Evolutionary conservation across 2,113 vertebrate species (phyloP).

Genomic region (Periophthalmodon schlosseri): DNA sequence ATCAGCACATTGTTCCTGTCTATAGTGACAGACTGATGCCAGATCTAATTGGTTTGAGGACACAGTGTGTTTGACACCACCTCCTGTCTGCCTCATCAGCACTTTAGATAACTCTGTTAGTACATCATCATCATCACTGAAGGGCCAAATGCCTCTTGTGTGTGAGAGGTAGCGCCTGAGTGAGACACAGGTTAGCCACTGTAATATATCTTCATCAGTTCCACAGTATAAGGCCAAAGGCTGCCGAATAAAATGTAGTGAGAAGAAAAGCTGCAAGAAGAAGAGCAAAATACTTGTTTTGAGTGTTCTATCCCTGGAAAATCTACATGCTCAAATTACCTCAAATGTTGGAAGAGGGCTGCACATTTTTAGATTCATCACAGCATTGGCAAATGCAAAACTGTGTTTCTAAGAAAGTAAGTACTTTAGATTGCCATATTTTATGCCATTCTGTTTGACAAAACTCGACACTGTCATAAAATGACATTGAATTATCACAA

Average conservation of each 20-base stretch:
- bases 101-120: slow-evolving; percentile 61
- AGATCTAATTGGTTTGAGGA: slow-evolving; percentile 51
- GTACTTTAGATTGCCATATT: background rate
- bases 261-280: background rate
- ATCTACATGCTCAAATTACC: background rate
- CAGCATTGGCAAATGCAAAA: background rate
- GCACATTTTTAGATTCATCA: background rate
- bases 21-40: slow-evolving; percentile 40
- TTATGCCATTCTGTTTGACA: background rate
- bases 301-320: too few relatives aligned
- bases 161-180: slow-evolving; percentile 69
- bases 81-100: slow-evolving; percentile 63
- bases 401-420: background rate
- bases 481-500: background rate
- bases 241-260: slow-evolving; percentile 43
- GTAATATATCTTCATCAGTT: slow-evolving; percentile 70
- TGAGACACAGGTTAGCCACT: slow-evolving; percentile 58
- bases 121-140: slow-evolving; percentile 59
- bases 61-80: slow-evolving; percentile 44
- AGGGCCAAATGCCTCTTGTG: slow-evolving; percentile 72
- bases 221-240: slow-evolving; percentile 39
- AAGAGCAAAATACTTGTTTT: background rate
- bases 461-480: background rate
- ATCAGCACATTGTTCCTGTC: slow-evolving; percentile 43
- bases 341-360: background rate